Conservation (phyloP, 2,888 invertebrate species). For the Apamea epomidion region DNA sequence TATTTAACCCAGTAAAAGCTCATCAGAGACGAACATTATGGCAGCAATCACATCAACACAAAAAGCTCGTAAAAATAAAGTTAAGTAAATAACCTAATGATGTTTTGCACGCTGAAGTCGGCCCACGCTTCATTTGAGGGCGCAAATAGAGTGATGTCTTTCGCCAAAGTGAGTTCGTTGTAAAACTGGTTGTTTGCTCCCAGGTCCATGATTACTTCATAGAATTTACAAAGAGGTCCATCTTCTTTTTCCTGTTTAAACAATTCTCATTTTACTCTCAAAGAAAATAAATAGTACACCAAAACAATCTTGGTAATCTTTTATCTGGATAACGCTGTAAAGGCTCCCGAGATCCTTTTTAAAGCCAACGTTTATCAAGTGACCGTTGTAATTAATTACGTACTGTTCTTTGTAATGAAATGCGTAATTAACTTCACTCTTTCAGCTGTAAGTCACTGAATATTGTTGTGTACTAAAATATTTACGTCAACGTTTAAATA, state of each 20-base stretch:
- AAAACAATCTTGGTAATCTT: slow-evolving; percentile 55
- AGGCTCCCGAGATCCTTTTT: slow-evolving; percentile 56
- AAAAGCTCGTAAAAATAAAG: slow-evolving; percentile 47
- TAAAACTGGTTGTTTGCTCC: slow-evolving; percentile 93
- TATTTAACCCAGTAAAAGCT: slow-evolving; percentile 23
- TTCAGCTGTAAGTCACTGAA: slow-evolving; percentile 56
- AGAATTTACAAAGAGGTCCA: slow-evolving; percentile 94
- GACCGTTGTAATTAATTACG: slow-evolving; percentile 64
- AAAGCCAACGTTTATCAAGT: slow-evolving; percentile 63
- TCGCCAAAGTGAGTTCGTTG: slow-evolving; percentile 92
- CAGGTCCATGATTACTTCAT: slow-evolving; percentile 94
- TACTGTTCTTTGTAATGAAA: slow-evolving; percentile 63
- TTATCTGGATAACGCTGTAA: slow-evolving; percentile 54
- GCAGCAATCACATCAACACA: slow-evolving; percentile 55
- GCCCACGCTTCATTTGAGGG: slow-evolving; percentile 97
- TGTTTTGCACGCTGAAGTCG: slow-evolving; percentile 93
- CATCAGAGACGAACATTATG: slow-evolving; percentile 37
- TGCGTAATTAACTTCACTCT: slow-evolving; percentile 62
- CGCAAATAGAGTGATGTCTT: slow-evolving; percentile 96
- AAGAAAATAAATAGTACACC: slow-evolving; percentile 43
- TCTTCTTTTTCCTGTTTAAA: slow-evolving; percentile 86
- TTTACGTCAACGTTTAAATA: slow-evolving; percentile 59
- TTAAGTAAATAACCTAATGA: slow-evolving; percentile 88
- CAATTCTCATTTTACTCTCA: slow-evolving; percentile 51
- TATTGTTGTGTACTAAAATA: slow-evolving; percentile 49